Evolutionary conservation across 1,140 invertebrate genomes (phyloP).

Genomic region (Daktulosphaira vitifoliae): DNA sequence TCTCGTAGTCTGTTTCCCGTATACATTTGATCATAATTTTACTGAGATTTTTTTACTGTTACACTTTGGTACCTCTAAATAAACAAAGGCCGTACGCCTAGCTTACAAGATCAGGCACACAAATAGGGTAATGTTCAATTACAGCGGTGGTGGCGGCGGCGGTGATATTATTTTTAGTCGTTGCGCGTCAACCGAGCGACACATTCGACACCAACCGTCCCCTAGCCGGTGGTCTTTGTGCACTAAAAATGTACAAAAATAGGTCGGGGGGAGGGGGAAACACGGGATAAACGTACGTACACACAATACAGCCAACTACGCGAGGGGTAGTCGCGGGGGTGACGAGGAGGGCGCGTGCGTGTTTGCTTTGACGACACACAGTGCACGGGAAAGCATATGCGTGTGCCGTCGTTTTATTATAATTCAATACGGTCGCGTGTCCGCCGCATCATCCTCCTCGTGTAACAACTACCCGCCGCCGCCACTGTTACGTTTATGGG

Average conservation of each 20-base stretch:
- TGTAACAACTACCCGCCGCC: no score
- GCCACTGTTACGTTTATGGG: no score
- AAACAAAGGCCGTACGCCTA: slow-evolving; percentile 27
- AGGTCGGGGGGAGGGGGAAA: no score
- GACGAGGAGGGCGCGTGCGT: slow-evolving; percentile 5
- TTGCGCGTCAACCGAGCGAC: slow-evolving; percentile 4
- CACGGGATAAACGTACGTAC: no score
- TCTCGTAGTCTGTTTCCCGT: background rate
- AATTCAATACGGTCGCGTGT: slow-evolving; percentile 23
- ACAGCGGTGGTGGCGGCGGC: background rate
- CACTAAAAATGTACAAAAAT: no score
- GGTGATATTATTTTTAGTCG: slow-evolving; percentile 17
- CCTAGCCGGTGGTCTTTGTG: no score
- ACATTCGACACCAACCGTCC: background rate
- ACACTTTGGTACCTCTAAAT: background rate
- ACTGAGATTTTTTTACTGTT: background rate
- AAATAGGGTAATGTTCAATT: slow-evolving; percentile 8
- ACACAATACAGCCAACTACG: no score
- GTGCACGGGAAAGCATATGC: background rate
- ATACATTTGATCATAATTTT: no score
- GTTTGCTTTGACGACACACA: slow-evolving; percentile 26
- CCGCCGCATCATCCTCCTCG: background rate
- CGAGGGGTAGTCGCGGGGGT: background rate
- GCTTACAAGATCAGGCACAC: no score
- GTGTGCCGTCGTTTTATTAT: slow-evolving; percentile 7